These are phyloP conservation scores for Dascillus cervinus DNA, from an alignment of 2,888 invertebrate species.

Conservation along the genomic window DNA sequence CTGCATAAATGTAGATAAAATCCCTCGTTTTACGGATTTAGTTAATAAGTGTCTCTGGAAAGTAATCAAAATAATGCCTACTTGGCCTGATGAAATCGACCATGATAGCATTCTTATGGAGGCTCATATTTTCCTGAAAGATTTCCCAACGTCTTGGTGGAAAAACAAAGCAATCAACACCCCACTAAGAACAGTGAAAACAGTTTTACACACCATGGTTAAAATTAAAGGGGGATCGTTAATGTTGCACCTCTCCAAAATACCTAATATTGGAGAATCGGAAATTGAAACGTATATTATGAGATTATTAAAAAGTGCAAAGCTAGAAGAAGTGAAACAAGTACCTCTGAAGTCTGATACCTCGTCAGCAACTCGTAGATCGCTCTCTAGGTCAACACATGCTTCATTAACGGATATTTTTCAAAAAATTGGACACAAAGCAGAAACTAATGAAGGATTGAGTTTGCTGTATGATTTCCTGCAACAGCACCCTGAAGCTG, in stretches of 20 bases:
- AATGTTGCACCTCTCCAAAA: constrained; percentile 67
- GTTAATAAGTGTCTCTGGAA: constrained; percentile 95
- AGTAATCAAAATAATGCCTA: constrained; percentile 78
- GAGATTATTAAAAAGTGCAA: constrained; percentile 58
- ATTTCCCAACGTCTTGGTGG: constrained; percentile 84
- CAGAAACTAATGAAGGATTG: constrained; percentile 76
- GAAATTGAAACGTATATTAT: constrained; percentile 81
- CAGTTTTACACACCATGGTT: constrained; percentile 84
- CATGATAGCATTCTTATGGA: constrained; percentile 74
- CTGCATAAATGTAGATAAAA: constrained; percentile 60
- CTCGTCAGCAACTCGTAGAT: constrained; percentile 30
- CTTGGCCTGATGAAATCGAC: constrained; percentile 69
- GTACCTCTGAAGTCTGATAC: constrained; percentile 34
- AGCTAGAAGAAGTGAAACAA: constrained; percentile 42
- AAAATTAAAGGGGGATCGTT: constrained; percentile 80
- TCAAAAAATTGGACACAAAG: constrained; percentile 83
- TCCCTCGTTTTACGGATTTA: constrained; percentile 70
- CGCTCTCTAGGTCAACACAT: constrained; percentile 70
- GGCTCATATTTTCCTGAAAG: constrained; percentile 81
- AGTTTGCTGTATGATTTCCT: constrained; percentile 72
- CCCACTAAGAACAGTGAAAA: constrained; percentile 88
- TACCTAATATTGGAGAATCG: constrained; percentile 71
- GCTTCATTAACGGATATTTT: constrained; percentile 84
- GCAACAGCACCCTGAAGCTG: constrained; percentile 75
- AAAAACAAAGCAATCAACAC: constrained; percentile 76